Percentiles rank a stretch among this genome's conserved stretches.
These are phyloP conservation scores for Parauchenoglanis punctatus DNA, from an alignment of 2,797 vertebrate genomes.

Conservation along the genomic window DNA sequence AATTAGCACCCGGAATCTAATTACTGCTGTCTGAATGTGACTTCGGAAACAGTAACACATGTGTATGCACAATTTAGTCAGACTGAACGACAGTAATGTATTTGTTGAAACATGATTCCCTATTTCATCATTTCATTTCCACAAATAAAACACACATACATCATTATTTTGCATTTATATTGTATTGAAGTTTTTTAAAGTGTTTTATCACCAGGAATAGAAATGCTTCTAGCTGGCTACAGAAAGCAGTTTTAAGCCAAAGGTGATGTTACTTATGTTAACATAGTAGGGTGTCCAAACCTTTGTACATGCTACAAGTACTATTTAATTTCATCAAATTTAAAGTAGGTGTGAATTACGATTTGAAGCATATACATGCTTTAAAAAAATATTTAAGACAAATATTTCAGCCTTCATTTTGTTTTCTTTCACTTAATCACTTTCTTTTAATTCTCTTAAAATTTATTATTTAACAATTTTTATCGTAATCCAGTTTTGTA, in stretches of 20 bases:
- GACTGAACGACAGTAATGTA: not conserved
- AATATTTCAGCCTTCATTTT: not conserved
- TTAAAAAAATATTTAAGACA: not conserved
- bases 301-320: too few species aligned
- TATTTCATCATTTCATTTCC: not conserved
- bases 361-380: too few species aligned
- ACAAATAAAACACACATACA: not conserved
- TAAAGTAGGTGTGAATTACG: too few species aligned
- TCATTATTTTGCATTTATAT: not conserved
- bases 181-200: not conserved
- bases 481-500: too few species aligned
- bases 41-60: not conserved
- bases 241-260: too few species aligned
- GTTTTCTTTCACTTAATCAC: not conserved
- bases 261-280: too few species aligned
- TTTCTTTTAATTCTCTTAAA: too few species aligned
- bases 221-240: too few species aligned
- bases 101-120: not conserved
- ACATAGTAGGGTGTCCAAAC: too few species aligned
- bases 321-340: too few species aligned
- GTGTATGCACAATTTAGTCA: not conserved
- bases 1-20: not conserved
- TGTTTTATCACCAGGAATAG: too few species aligned
- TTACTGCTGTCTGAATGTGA: not conserved
- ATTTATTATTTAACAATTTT: not conserved